These are phyloP conservation scores for Brotula barbata DNA, from an alignment of 2,797 vertebrate species.

Conservation along the genomic window DNA sequence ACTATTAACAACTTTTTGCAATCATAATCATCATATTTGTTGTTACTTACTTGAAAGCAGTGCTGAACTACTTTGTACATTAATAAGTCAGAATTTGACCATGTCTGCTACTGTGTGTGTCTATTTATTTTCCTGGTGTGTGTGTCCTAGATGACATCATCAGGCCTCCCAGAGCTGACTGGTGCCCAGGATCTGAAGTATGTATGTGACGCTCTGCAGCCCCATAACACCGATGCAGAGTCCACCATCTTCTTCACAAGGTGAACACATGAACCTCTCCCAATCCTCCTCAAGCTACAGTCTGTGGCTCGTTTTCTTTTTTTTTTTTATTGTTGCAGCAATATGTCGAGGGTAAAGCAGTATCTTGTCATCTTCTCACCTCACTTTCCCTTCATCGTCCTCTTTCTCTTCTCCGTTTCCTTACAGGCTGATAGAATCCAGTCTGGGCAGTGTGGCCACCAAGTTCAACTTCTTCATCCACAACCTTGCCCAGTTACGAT, in stretches of 20 bases:
- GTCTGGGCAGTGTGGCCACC: conserved; percentile 94
- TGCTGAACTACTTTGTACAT: no score
- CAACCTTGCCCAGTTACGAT: conserved; percentile 94
- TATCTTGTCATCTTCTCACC: not conserved
- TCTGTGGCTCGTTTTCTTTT: no score
- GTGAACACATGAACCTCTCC: conserved; percentile 59
- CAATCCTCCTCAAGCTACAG: no score
- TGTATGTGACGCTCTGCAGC: conserved; percentile 93
- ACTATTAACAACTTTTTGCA: no score
- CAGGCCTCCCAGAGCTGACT: conserved; percentile 92
- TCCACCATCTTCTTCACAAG: conserved; percentile 98
- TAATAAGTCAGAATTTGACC: no score
- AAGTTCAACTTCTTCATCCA: conserved; percentile 99
- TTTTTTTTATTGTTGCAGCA: conserved; percentile 7
- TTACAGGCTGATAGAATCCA: conserved; percentile 97
- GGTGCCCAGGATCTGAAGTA: conserved; percentile 94
- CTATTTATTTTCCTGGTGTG: not conserved
- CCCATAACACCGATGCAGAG: conserved; percentile 94
- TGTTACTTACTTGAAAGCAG: no score
- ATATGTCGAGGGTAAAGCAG: no score
- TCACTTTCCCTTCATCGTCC: not conserved
- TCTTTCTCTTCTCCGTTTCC: not conserved
- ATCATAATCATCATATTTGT: no score
- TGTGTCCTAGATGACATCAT: conserved; percentile 89
- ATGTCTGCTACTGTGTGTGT: no score